Evolutionary conservation across 2,797 vertebrate species (phyloP), one percentile per base, ranked within the genome.

Genomic region (Momotus momota): DNA sequence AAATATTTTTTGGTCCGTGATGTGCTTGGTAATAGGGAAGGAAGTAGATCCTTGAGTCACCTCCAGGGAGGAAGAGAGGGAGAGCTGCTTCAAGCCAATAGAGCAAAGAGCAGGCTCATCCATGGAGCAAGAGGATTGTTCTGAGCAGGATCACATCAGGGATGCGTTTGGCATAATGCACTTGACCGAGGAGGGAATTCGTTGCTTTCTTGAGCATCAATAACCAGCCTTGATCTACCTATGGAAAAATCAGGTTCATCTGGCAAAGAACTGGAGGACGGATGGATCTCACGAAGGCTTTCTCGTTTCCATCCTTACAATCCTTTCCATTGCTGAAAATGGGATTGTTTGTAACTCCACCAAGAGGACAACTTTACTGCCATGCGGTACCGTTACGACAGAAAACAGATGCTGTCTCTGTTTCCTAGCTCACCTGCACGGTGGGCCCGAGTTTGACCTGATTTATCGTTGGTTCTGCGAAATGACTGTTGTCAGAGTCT

Each of bases 361-460:
- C 91, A 88, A 84, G 92, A 95, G 75, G 93, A 95, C 90, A 92
- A 78, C 90, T 46, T 84, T 86, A 6, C 91, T 94, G 78, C 60
- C 48, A 52, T 17, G 41, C 48, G 71, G 51, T 72, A 20, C 67
- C 88, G 10, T 71, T 69, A 46, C 65, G 21, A 15, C 65, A 75
- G 90, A 55, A 84, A 51, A 60, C 10, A 75, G 51, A 33, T 20
- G 11, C 26, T 2, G 2, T 40, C 61, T 33, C 86, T 72, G 54
- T 84, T 88, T 81, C 77, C 62, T 41, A 29, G 26, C 69, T 95
- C 75, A 51, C 57, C 85, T 40, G 35, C 64, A 9, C 1, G 9
- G 62, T 51, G 86, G 72, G 61, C 18, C 40, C 75, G 14, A 69
- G 58, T 64, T 79, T 62, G 69, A 61, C 62, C 89, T 75, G 46